Evolutionary conservation across 2,888 invertebrate genomes (phyloP).

Genomic region (Portevinia maculata): DNA sequence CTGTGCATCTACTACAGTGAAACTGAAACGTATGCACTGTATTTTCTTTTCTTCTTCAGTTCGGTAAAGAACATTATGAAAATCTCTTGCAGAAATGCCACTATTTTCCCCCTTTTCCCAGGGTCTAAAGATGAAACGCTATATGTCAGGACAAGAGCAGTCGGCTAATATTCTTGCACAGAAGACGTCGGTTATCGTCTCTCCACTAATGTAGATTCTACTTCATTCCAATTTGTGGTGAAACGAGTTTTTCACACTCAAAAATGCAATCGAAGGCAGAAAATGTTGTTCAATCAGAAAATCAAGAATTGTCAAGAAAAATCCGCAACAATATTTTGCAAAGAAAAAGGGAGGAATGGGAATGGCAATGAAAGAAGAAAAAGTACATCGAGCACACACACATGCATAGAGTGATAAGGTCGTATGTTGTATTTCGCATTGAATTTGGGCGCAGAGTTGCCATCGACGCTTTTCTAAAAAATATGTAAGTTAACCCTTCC

Average conservation of each 20-base stretch:
- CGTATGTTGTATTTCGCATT: slow-evolving; percentile 1
- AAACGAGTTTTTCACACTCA: slow-evolving; percentile 64
- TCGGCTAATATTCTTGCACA: slow-evolving; percentile 24
- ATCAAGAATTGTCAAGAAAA: slow-evolving; percentile 66
- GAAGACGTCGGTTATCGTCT: no score
- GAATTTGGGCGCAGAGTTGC: slow-evolving; percentile 25
- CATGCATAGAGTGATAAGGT: neutral
- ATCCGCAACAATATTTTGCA: slow-evolving; percentile 19
- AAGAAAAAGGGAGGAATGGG: neutral
- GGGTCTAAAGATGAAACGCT: slow-evolving; percentile 34
- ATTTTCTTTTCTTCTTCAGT: neutral
- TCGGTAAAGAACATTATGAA: slow-evolving; percentile 45
- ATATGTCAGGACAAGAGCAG: neutral
- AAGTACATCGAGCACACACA: slow-evolving; percentile 17
- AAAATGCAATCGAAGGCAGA: slow-evolving; percentile 70
- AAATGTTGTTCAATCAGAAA: slow-evolving; percentile 70
- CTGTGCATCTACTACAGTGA: neutral
- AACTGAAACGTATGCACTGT: neutral
- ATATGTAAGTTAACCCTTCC: no score
- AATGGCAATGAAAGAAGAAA: slow-evolving; percentile 8
- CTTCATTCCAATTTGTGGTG: slow-evolving; percentile 17
- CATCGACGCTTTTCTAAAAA: neutral
- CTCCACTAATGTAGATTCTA: slow-evolving; percentile 10
- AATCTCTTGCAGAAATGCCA: slow-evolving; percentile 24
- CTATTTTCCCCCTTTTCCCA: neutral